Evolutionary conservation across 2,113 vertebrate species (phyloP), one percentile per base, ranked within the genome.

Genomic region (Camelus bactrianus): DNA sequence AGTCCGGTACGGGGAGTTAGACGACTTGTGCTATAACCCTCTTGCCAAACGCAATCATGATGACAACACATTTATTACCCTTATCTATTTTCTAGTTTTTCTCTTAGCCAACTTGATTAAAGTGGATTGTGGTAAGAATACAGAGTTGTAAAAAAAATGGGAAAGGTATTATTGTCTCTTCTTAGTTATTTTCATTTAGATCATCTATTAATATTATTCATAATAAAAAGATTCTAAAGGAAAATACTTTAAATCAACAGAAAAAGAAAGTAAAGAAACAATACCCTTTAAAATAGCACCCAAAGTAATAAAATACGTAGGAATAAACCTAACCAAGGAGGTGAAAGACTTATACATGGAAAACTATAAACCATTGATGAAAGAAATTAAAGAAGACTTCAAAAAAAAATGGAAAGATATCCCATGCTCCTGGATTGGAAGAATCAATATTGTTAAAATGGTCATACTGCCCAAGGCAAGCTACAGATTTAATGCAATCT

Each of bases 1-100:
- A 95, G 83, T 82, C 52, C 30, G 90, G 77, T 82, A 30, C 96
- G 84, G 35, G 64, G 75, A 95, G 62, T 73, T 75, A 42, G 79
- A 83, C 38, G 58, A 90, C 83, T 76, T 79, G 93, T 12, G 26
- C 46, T 79, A 32, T 46, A 84, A 87, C 32, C 22, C 38, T 95
- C 87, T 79, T 95, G 79, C 79, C 88, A 92, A 56, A 56, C 0
- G 15, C n/a, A 65, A 35, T 76, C 35, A 65, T 0, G 17, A 87
- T 75, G 93, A 86, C 60, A 95, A 64, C 42, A 94, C 83, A 96
- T 60, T 93, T 86, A 91, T 50, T 87, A 72, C 26, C 38, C 32
- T 82, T 65, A 64, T 56, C 87, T 95, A 54, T 56, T 75, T 69
- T 80, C 69, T 42, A 96, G 38, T 48, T 81, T 91, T 94, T 60